Conservation (phyloP, 2,113 vertebrate species). For the Gnathonemus longibarbis region DNA sequence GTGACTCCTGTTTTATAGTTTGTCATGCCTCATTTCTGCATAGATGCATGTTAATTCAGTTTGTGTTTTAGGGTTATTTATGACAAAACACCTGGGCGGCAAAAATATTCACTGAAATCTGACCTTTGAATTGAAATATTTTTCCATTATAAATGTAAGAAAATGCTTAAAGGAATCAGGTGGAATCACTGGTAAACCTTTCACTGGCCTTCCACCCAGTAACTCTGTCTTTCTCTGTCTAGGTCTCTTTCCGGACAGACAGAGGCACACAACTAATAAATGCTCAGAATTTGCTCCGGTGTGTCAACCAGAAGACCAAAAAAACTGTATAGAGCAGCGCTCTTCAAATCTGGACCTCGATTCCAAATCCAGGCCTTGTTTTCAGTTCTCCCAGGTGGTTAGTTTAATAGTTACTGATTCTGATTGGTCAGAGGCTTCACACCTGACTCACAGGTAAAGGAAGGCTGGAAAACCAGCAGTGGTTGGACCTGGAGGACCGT, state of each 20-base stretch:
- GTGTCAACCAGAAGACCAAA: not conserved
- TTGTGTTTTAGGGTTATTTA: not conserved
- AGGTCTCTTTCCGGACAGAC: not conserved
- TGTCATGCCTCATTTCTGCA: not conserved
- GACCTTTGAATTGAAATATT: not conserved
- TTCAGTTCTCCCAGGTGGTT: too few relatives aligned
- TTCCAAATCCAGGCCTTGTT: too few relatives aligned
- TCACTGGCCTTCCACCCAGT: not conserved
- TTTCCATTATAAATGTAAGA: not conserved
- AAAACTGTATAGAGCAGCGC: not conserved
- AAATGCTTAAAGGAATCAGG: not conserved
- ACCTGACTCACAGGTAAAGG: too few relatives aligned
- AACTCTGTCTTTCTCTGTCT: not conserved
- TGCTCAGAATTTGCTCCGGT: not conserved
- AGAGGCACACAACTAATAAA: not conserved
- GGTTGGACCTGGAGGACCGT: too few relatives aligned
- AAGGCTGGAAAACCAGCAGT: too few relatives aligned
- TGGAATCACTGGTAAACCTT: not conserved
- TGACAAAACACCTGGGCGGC: not conserved
- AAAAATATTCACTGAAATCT: not conserved
- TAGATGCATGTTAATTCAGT: not conserved
- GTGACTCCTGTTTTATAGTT: not conserved
- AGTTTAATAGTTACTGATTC: too few relatives aligned
- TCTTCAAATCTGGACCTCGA: too few relatives aligned
- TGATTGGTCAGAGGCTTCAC: too few relatives aligned